Conservation (phyloP, 1,140 invertebrate genomes). For the Bombus waltoni region DNA sequence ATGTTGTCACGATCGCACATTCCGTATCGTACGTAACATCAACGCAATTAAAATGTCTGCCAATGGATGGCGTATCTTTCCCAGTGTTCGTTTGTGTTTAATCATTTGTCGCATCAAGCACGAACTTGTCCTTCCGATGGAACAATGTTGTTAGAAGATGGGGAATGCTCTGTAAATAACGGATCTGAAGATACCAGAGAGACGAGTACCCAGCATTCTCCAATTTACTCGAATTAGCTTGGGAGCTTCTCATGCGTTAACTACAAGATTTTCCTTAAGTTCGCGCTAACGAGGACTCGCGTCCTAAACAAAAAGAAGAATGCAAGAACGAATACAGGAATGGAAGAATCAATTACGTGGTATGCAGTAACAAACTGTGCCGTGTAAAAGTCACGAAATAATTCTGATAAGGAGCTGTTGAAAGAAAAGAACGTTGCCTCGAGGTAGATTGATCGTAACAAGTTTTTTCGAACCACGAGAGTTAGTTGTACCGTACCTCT, state of each 20-base stretch:
- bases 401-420: not conserved
- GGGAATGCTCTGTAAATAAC: conserved; percentile 33
- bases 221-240: conserved; percentile 14
- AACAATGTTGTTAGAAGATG: not conserved
- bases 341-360: conserved; percentile 2
- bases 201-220: not conserved
- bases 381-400: conserved; percentile 11
- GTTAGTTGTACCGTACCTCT: not conserved
- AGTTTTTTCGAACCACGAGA: not conserved
- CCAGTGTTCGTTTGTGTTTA: not conserved
- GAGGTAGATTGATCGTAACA: not conserved
- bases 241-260: not conserved
- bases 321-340: not conserved
- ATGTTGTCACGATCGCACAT: no score
- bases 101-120: not conserved
- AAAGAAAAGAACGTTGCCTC: not conserved
- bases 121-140: no score
- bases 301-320: not conserved
- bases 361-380: not conserved
- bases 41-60: not conserved
- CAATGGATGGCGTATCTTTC: no score
- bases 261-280: conserved; percentile 14
- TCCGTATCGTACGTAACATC: not conserved
- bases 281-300: not conserved
- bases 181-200: not conserved